Conservation (phyloP, 2,797 vertebrate genomes). For the Acomys russatus region DNA sequence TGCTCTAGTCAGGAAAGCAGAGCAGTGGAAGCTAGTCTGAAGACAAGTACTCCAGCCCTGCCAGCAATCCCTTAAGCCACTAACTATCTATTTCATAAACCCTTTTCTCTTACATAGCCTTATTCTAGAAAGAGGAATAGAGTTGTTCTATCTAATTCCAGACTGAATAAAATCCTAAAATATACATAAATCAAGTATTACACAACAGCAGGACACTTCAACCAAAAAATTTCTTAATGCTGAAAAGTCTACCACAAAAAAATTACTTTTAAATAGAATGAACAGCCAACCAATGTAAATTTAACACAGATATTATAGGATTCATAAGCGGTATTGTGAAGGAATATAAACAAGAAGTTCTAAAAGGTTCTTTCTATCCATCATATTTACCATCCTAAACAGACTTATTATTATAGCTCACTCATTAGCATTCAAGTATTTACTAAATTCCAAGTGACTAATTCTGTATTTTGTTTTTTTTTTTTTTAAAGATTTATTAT, state of each 20-base stretch:
- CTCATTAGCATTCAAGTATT: background rate
- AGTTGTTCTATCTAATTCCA: background rate
- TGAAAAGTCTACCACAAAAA: background rate
- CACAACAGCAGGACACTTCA: slow-evolving; percentile 9
- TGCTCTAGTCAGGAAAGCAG: background rate
- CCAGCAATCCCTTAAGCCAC: background rate
- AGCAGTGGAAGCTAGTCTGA: background rate
- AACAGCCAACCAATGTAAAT: slow-evolving; percentile 29
- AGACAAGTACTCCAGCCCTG: background rate
- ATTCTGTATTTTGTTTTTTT: background rate
- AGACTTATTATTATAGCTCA: background rate
- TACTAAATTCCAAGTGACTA: background rate
- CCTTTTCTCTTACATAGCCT: background rate
- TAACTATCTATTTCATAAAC: slow-evolving; percentile 17
- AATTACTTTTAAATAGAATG: slow-evolving; percentile 16
- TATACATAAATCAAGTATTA: background rate
- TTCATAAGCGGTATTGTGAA: background rate
- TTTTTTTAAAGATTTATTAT: too few species aligned
- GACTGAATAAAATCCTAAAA: background rate
- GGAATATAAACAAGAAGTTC: background rate
- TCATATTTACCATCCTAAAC: background rate
- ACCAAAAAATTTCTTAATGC: slow-evolving; percentile 38
- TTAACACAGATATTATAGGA: background rate
- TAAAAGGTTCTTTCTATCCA: background rate
- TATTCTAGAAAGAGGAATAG: slow-evolving; percentile 16